Conservation (phyloP, 2,797 vertebrate species). For the Ataeniobius toweri region DNA sequence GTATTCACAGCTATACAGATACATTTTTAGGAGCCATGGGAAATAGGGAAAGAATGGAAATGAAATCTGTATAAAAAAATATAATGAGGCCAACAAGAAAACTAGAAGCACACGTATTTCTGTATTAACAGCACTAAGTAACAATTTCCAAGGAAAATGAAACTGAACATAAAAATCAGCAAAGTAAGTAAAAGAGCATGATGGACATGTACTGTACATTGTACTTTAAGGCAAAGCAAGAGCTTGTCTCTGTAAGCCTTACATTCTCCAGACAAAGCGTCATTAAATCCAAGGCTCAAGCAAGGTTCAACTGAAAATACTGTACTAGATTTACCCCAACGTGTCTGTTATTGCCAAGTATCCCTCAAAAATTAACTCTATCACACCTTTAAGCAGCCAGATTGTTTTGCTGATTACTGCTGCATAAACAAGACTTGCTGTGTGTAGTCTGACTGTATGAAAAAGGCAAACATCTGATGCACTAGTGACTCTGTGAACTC, state of each 20-base stretch:
- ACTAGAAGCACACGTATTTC: neutral
- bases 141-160: neutral
- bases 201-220: conserved; percentile 37
- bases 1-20: neutral
- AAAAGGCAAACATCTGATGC: no score
- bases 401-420: conserved; percentile 44
- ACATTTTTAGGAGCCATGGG: no score
- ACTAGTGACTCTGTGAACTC: neutral
- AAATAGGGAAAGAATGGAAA: neutral
- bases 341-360: conserved; percentile 61
- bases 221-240: conserved; percentile 48
- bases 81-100: no score
- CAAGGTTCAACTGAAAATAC: conserved; percentile 55
- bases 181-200: conserved; percentile 11
- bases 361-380: conserved; percentile 61
- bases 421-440: neutral
- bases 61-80: neutral
- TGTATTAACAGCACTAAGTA: neutral
- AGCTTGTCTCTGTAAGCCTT: conserved; percentile 39
- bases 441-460: neutral
- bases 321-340: conserved; percentile 51
- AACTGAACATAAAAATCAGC: neutral
- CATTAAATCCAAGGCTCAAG: conserved; percentile 49
- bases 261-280: conserved; percentile 58
- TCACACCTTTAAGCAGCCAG: conserved; percentile 51